Base-by-base conservation (phyloP, 2,113 vertebrate species). In the Sinocyclocheilus anshuiensis region DNA sequence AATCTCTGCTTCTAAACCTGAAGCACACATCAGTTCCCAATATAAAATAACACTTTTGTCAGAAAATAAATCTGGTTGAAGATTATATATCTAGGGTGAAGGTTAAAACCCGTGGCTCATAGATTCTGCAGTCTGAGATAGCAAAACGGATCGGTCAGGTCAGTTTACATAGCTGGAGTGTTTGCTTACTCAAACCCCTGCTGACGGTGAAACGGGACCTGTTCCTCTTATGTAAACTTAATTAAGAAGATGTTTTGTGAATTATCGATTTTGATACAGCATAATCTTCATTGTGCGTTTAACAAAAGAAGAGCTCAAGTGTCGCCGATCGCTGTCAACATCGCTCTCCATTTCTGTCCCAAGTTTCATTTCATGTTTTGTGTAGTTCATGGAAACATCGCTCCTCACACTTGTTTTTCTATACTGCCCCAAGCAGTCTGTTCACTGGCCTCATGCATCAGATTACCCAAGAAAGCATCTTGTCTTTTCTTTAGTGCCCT, bases 401-500 rank as follows among this genome's bases (percentile, higher is more conserved):
- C 78, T 86, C 42, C 42, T 85, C 87, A 55, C 92, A 88, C 92
- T 90, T 87, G 86, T 89, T 59, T 77, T 87, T 55, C 75, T 45
- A 85, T 86, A 87, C 78, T 87, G 90, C 79, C 71, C 29, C 55
- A n/a, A 65, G 78, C 67, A 50, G 48, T 83, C 24, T 65, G 6
- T 79, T 85, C 79, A 88, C 90, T 89, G 85, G 87, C 77, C 86
- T 63, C 83, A 80, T 87, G 83, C 86, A 53, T 89, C 89, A 75
- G 89, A 89, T 93, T 91, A 89, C 90, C 79, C 78, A 90, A 85
- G 67, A 89, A 88, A 88, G 91, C 87, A 90, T 87, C 77, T n/a
- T 39, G 85, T 75, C 88, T 91, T 92, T 90, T 87, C 88, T 80
- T 80, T 84, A 91, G 90, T 90, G 71, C 91, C 87, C 55, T 6